Percentiles rank a stretch among this genome's conserved stretches.
phyloP scores from a whole-genome alignment of 1,140 invertebrate genomes.

The Phocides pigmalion region DNA sequence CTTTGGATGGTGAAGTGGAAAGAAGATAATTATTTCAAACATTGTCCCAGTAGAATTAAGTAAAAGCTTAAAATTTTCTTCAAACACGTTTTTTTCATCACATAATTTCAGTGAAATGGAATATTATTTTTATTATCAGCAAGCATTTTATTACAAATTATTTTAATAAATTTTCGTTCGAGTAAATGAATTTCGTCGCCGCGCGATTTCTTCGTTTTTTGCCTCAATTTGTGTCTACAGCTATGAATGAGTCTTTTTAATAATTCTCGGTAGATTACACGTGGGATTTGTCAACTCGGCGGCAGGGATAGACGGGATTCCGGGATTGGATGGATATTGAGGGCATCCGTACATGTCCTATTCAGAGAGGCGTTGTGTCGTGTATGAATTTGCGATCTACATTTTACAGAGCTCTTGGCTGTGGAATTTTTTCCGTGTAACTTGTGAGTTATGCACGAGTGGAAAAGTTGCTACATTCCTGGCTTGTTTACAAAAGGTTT shows the following conservation, averaged over 20 bases:
- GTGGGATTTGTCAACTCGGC: constrained; percentile 22
- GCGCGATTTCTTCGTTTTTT: constrained; percentile 19
- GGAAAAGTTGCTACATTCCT: not conserved
- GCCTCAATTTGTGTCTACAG: constrained; percentile 26
- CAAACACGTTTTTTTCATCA: too few relatives aligned
- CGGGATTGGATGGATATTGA: constrained; percentile 30
- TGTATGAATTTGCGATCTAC: constrained; percentile 29
- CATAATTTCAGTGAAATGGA: too few relatives aligned
- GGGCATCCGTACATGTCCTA: constrained; percentile 16
- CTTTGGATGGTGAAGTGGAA: too few relatives aligned
- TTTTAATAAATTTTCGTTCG: constrained; percentile 23
- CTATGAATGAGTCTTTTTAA: constrained; percentile 32
- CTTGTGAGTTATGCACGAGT: not conserved
- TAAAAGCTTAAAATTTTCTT: too few relatives aligned
- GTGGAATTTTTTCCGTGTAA: constrained; percentile 2
- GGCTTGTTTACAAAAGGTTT: not conserved
- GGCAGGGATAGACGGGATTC: constrained; percentile 26
- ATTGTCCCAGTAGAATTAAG: too few relatives aligned
- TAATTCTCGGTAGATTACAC: constrained; percentile 31
- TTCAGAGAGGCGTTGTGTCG: constrained; percentile 5
- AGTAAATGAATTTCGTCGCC: constrained; percentile 25
- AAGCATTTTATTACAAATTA: constrained; percentile 23
- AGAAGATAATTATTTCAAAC: too few relatives aligned
- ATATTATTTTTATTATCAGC: too few relatives aligned
- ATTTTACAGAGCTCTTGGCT: constrained; percentile 19